Percentiles rank a stretch among this genome's conserved stretches.
phyloP scores from a whole-genome alignment of 2,888 invertebrate genomes.

The Notocelia uddmanniana region DNA sequence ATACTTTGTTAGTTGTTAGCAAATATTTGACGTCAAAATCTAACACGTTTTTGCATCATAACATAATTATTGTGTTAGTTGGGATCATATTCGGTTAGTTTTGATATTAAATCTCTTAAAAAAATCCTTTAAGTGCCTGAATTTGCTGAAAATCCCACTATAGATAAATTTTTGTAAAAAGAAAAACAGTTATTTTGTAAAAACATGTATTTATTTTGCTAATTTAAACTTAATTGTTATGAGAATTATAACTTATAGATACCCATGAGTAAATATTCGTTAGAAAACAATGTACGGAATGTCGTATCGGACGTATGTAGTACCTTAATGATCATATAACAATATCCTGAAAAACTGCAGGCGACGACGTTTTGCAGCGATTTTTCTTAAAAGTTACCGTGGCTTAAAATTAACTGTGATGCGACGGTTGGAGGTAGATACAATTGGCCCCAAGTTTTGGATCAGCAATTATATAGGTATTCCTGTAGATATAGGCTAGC shows the following conservation, averaged over 20 bases:
- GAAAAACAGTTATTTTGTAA: neutral
- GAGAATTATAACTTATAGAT: constrained; percentile 13
- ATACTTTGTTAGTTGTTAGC: constrained; percentile 18
- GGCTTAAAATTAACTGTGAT: too few relatives aligned
- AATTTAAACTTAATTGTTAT: constrained; percentile 16
- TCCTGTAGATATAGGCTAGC: too few relatives aligned
- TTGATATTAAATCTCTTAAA: too few relatives aligned
- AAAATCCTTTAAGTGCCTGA: too few relatives aligned
- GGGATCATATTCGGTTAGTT: neutral
- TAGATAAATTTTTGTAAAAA: neutral
- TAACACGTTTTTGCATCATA: constrained; percentile 23
- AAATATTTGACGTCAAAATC: constrained; percentile 19
- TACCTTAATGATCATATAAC: neutral
- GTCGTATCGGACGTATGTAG: neutral
- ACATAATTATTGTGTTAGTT: neutral
- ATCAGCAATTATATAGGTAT: too few relatives aligned
- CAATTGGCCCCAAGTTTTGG: too few relatives aligned
- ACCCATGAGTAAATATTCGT: neutral
- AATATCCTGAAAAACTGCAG: neutral
- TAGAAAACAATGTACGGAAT: constrained; percentile 15
- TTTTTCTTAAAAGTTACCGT: too few relatives aligned
- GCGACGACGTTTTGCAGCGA: too few relatives aligned
- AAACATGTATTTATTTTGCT: constrained; percentile 14
- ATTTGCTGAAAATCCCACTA: neutral
- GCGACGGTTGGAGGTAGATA: too few relatives aligned